Conservation (phyloP, 2,888 invertebrate genomes). For the Tetragnatha montana region DNA sequence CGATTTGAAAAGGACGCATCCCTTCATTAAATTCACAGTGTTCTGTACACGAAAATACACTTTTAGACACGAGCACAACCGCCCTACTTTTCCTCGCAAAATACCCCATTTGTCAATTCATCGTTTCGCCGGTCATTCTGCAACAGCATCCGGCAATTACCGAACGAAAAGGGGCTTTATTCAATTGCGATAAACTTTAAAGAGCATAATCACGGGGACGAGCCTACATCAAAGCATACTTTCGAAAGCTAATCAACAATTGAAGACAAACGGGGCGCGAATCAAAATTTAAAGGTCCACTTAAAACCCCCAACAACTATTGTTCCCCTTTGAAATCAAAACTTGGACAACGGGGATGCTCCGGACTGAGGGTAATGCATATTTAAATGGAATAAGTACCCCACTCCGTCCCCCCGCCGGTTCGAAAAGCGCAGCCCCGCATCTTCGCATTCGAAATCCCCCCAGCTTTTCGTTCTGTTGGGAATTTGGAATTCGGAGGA, state of each 20-base stretch:
- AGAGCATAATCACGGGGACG: conserved; percentile 16
- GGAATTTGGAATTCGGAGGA: conserved; percentile 13
- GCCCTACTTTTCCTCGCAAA: no score
- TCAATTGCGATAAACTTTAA: conserved; percentile 63
- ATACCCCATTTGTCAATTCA: no score
- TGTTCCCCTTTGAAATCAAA: conserved; percentile 67
- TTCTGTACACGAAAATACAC: no score
- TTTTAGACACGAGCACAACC: no score
- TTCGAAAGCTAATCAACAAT: conserved; percentile 69
- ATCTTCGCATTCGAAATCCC: conserved; percentile 33
- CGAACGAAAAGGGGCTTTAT: conserved; percentile 31
- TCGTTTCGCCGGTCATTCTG: background rate
- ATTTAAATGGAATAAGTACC: conserved; percentile 57
- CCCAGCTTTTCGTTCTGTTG: conserved; percentile 25
- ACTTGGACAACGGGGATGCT: conserved; percentile 57
- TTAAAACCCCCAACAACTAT: conserved; percentile 56
- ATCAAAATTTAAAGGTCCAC: conserved; percentile 68
- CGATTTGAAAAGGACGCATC: no score
- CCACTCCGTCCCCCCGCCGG: background rate
- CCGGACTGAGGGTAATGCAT: conserved; percentile 44
- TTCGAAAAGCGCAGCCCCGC: conserved; percentile 47
- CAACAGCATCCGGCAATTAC: background rate
- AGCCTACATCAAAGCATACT: conserved; percentile 60
- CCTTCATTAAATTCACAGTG: no score
- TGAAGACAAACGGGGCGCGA: conserved; percentile 60